phyloP scores from a whole-genome alignment of 1,140 invertebrate species.

The Zophobas atratus region DNA sequence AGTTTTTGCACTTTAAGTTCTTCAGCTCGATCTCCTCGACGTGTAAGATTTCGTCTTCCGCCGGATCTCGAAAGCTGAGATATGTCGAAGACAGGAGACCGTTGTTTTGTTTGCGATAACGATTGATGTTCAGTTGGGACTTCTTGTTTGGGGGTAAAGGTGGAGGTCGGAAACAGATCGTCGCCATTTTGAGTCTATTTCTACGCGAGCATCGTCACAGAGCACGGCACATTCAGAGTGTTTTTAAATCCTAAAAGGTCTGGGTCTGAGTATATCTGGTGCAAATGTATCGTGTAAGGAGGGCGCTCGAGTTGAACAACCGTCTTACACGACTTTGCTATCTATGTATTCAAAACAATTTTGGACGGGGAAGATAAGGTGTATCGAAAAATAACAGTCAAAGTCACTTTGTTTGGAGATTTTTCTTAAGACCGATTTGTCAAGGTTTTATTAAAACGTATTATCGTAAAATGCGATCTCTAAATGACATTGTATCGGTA shows the following conservation, averaged over 20 bases:
- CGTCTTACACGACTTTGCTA: neutral
- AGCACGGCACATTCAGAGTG: slow-evolving; percentile 7
- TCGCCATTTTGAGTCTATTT: slow-evolving; percentile 61
- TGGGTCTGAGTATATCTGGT: no score
- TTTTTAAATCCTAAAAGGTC: neutral
- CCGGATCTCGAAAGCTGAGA: slow-evolving; percentile 66
- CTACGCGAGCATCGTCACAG: slow-evolving; percentile 17
- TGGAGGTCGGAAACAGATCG: slow-evolving; percentile 67
- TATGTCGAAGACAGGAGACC: slow-evolving; percentile 64
- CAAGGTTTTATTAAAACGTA: no score
- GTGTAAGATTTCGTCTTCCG: slow-evolving; percentile 61
- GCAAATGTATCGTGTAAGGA: no score
- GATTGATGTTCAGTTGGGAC: slow-evolving; percentile 51
- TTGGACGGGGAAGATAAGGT: no score
- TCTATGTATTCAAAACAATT: no score
- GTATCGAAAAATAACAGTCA: no score
- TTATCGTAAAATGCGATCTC: no score
- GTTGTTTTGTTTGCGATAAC: slow-evolving; percentile 58
- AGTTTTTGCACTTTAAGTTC: slow-evolving; percentile 44
- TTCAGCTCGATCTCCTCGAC: slow-evolving; percentile 46
- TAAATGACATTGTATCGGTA: no score
- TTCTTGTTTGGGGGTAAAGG: slow-evolving; percentile 67
- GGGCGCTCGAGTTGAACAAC: neutral
- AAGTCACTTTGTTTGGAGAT: no score
- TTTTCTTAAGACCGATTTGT: no score